These are phyloP conservation scores for Agrilus cyanescens DNA, from an alignment of 2,888 invertebrate species.

Conservation along the genomic window DNA sequence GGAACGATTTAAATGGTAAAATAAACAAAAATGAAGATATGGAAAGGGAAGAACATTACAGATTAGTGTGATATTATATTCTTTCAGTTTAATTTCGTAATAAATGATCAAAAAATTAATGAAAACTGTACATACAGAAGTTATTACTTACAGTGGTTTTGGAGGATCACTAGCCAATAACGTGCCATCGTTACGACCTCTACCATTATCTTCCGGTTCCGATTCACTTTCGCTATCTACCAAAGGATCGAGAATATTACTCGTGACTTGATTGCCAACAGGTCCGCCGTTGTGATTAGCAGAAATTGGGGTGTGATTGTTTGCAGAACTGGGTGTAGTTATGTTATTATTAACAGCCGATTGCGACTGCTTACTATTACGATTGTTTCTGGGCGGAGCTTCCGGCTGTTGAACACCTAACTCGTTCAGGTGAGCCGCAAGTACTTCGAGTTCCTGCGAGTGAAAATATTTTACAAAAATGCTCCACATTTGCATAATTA, in stretches of 20 bases:
- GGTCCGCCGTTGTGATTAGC: constrained; percentile 13
- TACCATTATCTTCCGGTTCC: constrained; percentile 70
- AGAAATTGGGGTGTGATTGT: constrained; percentile 23
- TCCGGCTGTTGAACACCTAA: constrained; percentile 66
- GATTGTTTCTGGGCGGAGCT: constrained; percentile 56
- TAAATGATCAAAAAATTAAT: no score
- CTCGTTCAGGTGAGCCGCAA: constrained; percentile 93
- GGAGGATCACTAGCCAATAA: constrained; percentile 93
- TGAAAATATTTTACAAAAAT: constrained; percentile 12
- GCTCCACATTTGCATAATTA: no score
- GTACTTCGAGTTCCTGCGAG: constrained; percentile 83
- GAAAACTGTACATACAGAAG: neutral
- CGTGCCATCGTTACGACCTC: constrained; percentile 84
- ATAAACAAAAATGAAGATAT: neutral
- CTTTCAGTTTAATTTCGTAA: no score
- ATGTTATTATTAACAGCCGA: constrained; percentile 29
- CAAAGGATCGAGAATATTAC: constrained; percentile 52
- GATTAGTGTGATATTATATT: neutral
- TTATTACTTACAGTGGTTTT: constrained; percentile 76
- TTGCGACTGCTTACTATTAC: constrained; percentile 29
- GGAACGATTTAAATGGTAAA: no score
- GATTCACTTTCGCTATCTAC: constrained; percentile 71
- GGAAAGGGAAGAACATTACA: neutral
- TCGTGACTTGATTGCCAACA: constrained; percentile 26
- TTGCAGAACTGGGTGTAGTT: constrained; percentile 27